Base-by-base conservation (phyloP, 2,888 invertebrate species). In the Polymixis lichenea region DNA sequence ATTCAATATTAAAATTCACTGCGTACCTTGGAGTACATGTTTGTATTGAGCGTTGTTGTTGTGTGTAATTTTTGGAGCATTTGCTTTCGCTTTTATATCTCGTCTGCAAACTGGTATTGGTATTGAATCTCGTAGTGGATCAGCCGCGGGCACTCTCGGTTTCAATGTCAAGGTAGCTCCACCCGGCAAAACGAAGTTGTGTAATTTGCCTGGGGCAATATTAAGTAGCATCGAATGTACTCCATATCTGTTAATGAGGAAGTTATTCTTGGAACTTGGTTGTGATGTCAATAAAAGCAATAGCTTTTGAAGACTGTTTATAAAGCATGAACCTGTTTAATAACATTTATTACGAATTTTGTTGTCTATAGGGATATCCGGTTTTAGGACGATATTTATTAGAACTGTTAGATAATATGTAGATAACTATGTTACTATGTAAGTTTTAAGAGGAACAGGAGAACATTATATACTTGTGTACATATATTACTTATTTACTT, bases 1-100 rank as follows among this genome's bases (percentile, higher is more conserved):
- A 69, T 80, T 64, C 64, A 75, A 83, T 71, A 84, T 77, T 72
- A 80, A 83, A 83, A 78, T 86, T 84, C 80, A 85, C 75, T 77
- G 75, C 75, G 90, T 95, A 96, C 95, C 95, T 96, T 95, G 90
- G 95, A 89, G 94, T 93, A 96, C 96, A 96, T 95, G 95, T 93
- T 95, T 93, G 91, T 91, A 88, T 92, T 91, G 94, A 90, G 89
- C 87, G 94, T 91, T 92, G 93, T 88, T 92, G 91, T 87, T 89
- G 90, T 91, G 92, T 92, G 92, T 93, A 94, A 95, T 96, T 94
- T 95, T 93, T 90, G 92, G 91, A 91, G 90, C 93, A 92, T 87
- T 90, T 89, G 90, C 93, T 92, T 92, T 93, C 92, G 95, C 95
- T 95, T 95, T 93, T 96, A 95, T 96, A 96, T 92, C 84, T 87